These are phyloP conservation scores for Torymus auratus DNA, from an alignment of 2,888 invertebrate species.

Conservation along the genomic window DNA sequence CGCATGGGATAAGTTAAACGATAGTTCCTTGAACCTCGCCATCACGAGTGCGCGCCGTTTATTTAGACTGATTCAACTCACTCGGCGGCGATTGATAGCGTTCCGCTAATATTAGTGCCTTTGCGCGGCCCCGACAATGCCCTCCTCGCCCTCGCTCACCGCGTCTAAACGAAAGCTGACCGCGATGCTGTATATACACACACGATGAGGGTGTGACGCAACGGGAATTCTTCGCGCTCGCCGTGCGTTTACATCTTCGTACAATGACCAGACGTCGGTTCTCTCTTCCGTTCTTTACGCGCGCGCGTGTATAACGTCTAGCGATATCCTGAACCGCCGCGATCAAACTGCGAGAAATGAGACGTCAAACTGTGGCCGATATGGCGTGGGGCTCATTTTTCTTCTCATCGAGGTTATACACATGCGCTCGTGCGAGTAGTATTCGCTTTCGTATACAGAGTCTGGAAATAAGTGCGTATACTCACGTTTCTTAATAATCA, in stretches of 20 bases:
- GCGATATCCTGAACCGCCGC: no score
- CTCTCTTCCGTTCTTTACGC: not conserved
- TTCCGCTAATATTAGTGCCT: constrained; percentile 8
- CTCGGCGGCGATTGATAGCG: not conserved
- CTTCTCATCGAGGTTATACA: not conserved
- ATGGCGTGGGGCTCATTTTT: not conserved
- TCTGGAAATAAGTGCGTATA: no score
- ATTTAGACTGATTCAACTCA: no score
- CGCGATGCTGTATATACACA: constrained; percentile 7
- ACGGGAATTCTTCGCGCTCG: constrained; percentile 33
- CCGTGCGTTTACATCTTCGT: constrained; percentile 41
- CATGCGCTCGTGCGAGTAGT: no score
- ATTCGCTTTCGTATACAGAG: no score
- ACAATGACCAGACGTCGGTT: constrained; percentile 27
- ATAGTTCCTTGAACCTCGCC: constrained; percentile 12
- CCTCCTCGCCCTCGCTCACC: not conserved
- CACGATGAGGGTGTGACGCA: constrained; percentile 58
- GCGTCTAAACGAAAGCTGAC: not conserved
- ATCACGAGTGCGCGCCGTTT: no score
- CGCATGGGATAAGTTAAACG: not conserved
- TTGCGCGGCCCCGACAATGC: not conserved
- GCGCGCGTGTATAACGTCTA: not conserved
- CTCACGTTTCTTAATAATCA: no score
- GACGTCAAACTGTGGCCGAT: constrained; percentile 10
- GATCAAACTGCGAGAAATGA: constrained; percentile 32